Evolutionary conservation across 2,797 vertebrate species (phyloP).

Genomic region (Anguilla megastoma): DNA sequence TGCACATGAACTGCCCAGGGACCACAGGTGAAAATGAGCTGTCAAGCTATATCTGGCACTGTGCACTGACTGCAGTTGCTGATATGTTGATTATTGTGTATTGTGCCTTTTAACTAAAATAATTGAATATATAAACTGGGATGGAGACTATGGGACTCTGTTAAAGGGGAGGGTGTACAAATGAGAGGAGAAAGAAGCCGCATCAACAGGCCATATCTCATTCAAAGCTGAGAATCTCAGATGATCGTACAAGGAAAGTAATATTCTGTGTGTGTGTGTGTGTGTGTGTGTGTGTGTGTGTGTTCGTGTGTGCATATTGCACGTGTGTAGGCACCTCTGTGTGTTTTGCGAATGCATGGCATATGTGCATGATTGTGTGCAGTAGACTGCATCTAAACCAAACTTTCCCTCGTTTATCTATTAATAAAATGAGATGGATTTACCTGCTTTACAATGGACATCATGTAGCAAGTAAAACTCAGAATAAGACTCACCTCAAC

Average conservation of each 20-base stretch:
- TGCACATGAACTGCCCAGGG: neutral
- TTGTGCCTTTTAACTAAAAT: neutral
- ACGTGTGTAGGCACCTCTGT: too few species aligned
- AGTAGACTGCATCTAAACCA: neutral
- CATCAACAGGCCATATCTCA: too few species aligned
- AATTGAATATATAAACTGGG: neutral
- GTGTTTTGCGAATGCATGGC: neutral
- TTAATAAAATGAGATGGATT: neutral
- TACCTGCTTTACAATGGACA: neutral
- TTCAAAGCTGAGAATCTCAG: neutral
- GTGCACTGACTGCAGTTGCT: neutral
- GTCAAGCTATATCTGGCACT: neutral
- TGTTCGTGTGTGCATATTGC: too few species aligned
- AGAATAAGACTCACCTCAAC: slow-evolving; percentile 62
- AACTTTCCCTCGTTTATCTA: neutral
- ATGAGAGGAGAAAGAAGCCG: neutral
- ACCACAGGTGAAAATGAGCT: neutral
- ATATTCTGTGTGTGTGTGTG: neutral
- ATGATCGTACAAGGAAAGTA: neutral
- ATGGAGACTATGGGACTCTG: neutral
- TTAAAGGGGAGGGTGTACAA: neutral
- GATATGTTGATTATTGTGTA: neutral
- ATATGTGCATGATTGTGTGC: neutral
- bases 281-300: neutral
- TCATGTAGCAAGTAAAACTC: neutral